phyloP scores from a whole-genome alignment of 1,140 invertebrate genomes.

The Akabosia matsudoensis region DNA sequence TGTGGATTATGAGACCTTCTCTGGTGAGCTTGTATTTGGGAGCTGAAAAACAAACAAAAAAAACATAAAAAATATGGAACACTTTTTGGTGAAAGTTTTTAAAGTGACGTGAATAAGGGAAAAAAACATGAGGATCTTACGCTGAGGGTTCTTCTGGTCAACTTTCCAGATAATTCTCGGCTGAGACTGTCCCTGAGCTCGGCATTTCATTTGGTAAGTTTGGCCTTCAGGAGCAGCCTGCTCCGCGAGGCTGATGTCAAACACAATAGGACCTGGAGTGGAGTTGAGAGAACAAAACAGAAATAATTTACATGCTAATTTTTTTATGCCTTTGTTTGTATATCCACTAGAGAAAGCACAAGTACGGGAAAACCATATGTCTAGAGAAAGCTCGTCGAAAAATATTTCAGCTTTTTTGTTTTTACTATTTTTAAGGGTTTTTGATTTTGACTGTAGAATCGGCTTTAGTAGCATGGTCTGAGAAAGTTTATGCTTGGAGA shows the following conservation, averaged over 20 bases:
- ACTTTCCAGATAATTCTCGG: constrained; percentile 44
- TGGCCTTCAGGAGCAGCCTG: constrained; percentile 42
- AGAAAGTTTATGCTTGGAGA: too few species aligned
- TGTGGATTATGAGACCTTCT: constrained; percentile 42
- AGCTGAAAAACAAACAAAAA: not conserved
- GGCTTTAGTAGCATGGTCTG: too few species aligned
- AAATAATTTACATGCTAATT: constrained; percentile 3
- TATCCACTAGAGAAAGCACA: not conserved
- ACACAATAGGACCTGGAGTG: constrained; percentile 44
- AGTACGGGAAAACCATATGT: too few species aligned
- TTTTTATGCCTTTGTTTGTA: not conserved
- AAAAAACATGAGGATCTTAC: constrained; percentile 26
- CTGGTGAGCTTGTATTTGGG: constrained; percentile 37
- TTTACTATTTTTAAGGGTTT: too few species aligned
- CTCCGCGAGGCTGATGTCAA: constrained; percentile 39
- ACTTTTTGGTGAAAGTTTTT: too few species aligned
- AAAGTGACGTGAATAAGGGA: too few species aligned
- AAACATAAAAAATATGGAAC: too few species aligned
- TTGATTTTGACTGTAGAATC: too few species aligned
- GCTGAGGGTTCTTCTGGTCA: constrained; percentile 34
- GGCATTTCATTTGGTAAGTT: constrained; percentile 36
- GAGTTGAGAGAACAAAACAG: not conserved
- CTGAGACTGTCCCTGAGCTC: constrained; percentile 33
- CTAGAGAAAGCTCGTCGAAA: too few species aligned
- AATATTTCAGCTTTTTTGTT: too few species aligned